Conservation (phyloP, 2,888 invertebrate species). For the Rutpela maculata region DNA sequence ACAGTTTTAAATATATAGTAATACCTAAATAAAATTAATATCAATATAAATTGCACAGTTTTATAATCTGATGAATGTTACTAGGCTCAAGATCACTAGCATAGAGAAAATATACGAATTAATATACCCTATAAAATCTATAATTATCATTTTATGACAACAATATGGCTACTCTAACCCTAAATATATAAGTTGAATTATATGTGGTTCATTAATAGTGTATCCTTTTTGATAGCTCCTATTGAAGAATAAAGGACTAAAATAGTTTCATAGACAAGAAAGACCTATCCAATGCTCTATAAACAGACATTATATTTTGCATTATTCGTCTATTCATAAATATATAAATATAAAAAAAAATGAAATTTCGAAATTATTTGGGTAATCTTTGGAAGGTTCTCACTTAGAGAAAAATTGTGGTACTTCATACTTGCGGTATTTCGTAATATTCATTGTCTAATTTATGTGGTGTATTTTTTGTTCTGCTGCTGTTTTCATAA, state of each 20-base stretch:
- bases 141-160: slow-evolving; percentile 5
- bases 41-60: slow-evolving; percentile 6
- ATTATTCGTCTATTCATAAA: too few relatives aligned
- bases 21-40: slow-evolving; percentile 10
- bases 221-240: background rate
- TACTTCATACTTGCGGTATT: too few relatives aligned
- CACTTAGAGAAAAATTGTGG: too few relatives aligned
- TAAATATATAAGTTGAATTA: background rate
- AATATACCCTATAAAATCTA: slow-evolving; percentile 4
- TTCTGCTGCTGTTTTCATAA: too few relatives aligned
- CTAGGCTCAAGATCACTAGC: background rate
- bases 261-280: background rate
- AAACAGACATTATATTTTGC: too few relatives aligned
- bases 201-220: slow-evolving; percentile 2
- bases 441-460: too few relatives aligned
- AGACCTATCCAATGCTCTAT: too few relatives aligned
- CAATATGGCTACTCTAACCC: slow-evolving; percentile 1
- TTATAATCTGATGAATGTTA: background rate
- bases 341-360: too few relatives aligned
- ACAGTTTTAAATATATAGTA: background rate
- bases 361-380: too few relatives aligned
- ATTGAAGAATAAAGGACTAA: background rate
- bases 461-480: too few relatives aligned
- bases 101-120: background rate
- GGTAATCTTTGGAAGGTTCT: too few relatives aligned